Percentiles rank a stretch among this genome's conserved stretches.
These are phyloP conservation scores for Albula goreensis DNA, from an alignment of 2,113 vertebrate genomes.

Conservation along the genomic window DNA sequence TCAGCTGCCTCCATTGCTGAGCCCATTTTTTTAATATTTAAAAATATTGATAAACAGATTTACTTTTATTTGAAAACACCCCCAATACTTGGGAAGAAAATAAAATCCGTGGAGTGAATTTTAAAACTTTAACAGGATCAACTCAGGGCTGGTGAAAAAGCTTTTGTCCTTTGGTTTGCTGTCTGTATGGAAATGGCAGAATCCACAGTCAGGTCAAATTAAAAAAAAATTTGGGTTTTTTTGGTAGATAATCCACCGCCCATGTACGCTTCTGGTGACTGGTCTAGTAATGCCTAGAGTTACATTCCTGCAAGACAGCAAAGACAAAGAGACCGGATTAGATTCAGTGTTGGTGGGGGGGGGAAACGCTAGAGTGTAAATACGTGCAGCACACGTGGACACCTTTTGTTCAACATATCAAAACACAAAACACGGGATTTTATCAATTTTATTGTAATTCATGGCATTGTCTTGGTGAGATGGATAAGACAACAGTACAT, in stretches of 20 bases:
- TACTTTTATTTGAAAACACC: constrained; percentile 18
- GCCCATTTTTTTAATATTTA: constrained; percentile 70
- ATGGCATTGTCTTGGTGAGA: background rate
- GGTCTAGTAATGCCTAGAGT: constrained; percentile 87
- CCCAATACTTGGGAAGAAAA: constrained; percentile 5
- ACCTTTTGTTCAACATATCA: constrained; percentile 21
- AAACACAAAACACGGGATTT: constrained; percentile 20
- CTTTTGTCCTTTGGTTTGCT: constrained; percentile 92
- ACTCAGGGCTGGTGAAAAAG: constrained; percentile 60
- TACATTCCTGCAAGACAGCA: constrained; percentile 96
- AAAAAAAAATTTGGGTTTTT: constrained; percentile 73
- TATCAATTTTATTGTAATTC: constrained; percentile 19
- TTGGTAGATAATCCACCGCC: constrained; percentile 77
- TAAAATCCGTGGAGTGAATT: constrained; percentile 31
- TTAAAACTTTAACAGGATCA: constrained; percentile 5
- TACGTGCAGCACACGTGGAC: constrained; percentile 15
- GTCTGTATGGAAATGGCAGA: constrained; percentile 84
- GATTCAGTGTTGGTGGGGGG: constrained; percentile 31
- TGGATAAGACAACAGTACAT: background rate
- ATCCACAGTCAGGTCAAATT: constrained; percentile 76
- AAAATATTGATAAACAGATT: constrained; percentile 13
- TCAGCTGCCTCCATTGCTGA: constrained; percentile 87
- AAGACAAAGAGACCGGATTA: constrained; percentile 80
- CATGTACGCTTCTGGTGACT: constrained; percentile 82
- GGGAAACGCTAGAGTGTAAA: constrained; percentile 5